Evolutionary conservation across 1,140 invertebrate genomes (phyloP).

Genomic region (Himalopsyche phryganea): DNA sequence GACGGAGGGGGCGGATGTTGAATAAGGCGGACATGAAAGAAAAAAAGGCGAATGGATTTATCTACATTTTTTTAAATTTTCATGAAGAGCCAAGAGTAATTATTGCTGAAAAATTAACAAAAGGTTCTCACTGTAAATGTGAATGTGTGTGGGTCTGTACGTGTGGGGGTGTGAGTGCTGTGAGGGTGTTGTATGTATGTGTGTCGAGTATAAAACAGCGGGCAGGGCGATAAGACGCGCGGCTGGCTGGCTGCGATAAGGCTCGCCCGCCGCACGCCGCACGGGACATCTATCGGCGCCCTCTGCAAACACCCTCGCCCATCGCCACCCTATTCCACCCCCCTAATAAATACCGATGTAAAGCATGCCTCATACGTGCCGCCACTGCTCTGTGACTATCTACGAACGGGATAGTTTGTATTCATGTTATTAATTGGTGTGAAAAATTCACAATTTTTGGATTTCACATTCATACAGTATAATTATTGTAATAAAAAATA

Average conservation of each 20-base stretch:
- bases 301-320: slow-evolving; percentile 5
- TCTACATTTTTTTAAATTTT: too few relatives aligned
- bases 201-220: slow-evolving; percentile 29
- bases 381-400: slow-evolving; percentile 1
- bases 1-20: too few relatives aligned
- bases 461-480: too few relatives aligned
- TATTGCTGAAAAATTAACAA: too few relatives aligned
- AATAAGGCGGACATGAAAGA: too few relatives aligned
- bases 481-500: too few relatives aligned
- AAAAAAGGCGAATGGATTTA: too few relatives aligned
- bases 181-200: slow-evolving; percentile 8
- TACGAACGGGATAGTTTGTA: neutral
- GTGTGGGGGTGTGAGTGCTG: neutral
- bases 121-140: neutral
- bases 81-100: too few relatives aligned
- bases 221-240: slow-evolving; percentile 31
- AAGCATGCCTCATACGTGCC: slow-evolving; percentile 23
- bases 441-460: too few relatives aligned
- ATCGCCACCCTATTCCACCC: neutral
- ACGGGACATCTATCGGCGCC: slow-evolving; percentile 14
- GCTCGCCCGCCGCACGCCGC: slow-evolving; percentile 10
- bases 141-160: neutral
- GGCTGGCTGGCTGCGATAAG: slow-evolving; percentile 34
- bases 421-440: slow-evolving; percentile 3
- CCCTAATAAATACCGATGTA: slow-evolving; percentile 30